Base-by-base conservation (phyloP, 2,797 vertebrate genomes). In the Triplophysa bombifrons region DNA sequence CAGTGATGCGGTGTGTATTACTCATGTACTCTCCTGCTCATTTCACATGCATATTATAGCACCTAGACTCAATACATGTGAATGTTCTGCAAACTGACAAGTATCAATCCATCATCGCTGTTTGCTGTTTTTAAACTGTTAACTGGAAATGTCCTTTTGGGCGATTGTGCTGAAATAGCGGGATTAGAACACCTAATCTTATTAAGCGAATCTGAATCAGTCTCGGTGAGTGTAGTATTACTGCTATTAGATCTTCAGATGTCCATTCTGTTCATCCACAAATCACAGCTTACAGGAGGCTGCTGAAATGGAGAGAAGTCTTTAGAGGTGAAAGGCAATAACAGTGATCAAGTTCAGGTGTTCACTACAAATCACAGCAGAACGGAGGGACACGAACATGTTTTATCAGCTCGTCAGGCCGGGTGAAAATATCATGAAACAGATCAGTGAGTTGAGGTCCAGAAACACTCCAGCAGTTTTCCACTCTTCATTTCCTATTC, bases 391-490 rank as follows among this genome's bases (percentile, higher is more conserved):
- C 69, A 72, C 72, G 68, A 60, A 68, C 46, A 69, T 48, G 48
- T 63, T 74, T 55, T 11, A 55, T 20, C 6, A n/a, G 19, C 53
- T 55, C 19, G n/a, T 3, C 34, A 77, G 27, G 1, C 72, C 50
- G 30, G 85, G 77, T 79, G 3, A 11, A 84, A 63, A 85, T 78
- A 85, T 84, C 85, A 90, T 19, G 70, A 70, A 73, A 84, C 82
- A 61, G 0, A 83, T 82, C 85, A n/a, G n/a, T n/a, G n/a, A n/a
- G n/a, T n/a, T n/a, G 30, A 30, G 30, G 4, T 30, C 4, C 4
- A 5, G 30, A 70, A 56, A 0, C 82, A 83, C 80, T 81, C 63
- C 3, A 65, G 72, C 44, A 72, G 69, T 63, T 84, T 81, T 51
- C 67, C 84, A 82, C 80, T 9, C 81, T 84, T 14, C 3, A 51